phyloP scores from a whole-genome alignment of 2,797 vertebrate species.

The Pygocentrus nattereri region DNA sequence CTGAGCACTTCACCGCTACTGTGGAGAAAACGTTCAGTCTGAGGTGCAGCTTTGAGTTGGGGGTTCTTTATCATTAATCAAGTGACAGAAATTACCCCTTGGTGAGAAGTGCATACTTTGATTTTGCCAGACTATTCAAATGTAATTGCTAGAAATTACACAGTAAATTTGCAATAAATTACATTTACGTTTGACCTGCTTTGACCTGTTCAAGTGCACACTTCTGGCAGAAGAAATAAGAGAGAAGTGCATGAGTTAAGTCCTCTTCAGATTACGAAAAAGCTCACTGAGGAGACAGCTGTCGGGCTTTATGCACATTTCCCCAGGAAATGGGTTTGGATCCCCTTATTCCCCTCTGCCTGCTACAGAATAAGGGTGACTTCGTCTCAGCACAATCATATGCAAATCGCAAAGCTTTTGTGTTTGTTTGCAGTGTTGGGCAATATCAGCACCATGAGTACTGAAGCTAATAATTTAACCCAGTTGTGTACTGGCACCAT shows the following conservation, averaged over 20 bases:
- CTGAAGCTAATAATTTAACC: neutral
- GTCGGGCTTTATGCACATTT: neutral
- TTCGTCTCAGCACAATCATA: neutral
- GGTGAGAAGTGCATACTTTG: too few species aligned
- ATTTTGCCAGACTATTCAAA: neutral
- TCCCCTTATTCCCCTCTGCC: neutral
- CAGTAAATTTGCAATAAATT: too few species aligned
- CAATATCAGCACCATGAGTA: neutral
- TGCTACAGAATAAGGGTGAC: neutral
- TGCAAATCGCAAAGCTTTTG: neutral
- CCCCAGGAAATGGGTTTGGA: neutral
- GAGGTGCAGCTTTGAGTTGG: neutral
- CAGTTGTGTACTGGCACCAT: neutral
- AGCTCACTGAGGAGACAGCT: neutral
- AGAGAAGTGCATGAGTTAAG: neutral
- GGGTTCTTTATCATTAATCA: neutral
- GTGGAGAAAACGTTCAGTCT: neutral
- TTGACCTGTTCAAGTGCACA: too few species aligned
- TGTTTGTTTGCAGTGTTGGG: neutral
- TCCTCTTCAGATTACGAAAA: neutral
- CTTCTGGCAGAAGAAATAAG: neutral
- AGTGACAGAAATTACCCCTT: neutral
- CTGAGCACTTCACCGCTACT: neutral
- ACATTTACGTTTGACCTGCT: too few species aligned
- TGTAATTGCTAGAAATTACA: neutral